phyloP scores from a whole-genome alignment of 2,113 vertebrate species.

The Sigmodon hispidus region DNA sequence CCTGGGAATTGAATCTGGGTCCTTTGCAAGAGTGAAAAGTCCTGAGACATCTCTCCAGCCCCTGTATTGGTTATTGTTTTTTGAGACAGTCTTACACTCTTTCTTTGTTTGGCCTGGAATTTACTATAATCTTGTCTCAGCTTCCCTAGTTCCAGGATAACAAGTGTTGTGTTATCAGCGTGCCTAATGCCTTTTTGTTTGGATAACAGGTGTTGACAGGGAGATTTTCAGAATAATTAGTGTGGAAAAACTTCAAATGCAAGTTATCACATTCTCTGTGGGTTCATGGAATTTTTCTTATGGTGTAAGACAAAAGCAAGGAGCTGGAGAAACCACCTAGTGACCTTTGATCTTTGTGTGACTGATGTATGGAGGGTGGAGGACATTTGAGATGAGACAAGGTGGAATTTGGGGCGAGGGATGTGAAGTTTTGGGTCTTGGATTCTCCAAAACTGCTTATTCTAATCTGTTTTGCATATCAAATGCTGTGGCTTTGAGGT shows the following conservation, averaged over 20 bases:
- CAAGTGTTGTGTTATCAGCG: neutral
- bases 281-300: constrained; percentile 3
- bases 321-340: neutral
- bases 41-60: neutral
- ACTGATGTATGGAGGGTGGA: neutral
- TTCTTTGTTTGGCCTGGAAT: neutral
- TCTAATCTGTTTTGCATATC: neutral
- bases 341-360: neutral
- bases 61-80: neutral
- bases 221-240: neutral
- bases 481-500: neutral
- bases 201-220: neutral
- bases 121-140: neutral
- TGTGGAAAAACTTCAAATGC: constrained; percentile 36
- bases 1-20: neutral
- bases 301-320: neutral
- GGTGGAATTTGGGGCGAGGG: neutral
- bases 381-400: neutral
- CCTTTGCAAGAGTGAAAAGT: neutral
- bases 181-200: neutral
- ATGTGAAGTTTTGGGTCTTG: neutral
- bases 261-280: neutral
- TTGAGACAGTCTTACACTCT: neutral
- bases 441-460: neutral
- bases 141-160: neutral